These are phyloP conservation scores for Megalops cyprinoides DNA, from an alignment of 2,797 vertebrate species.

Conservation along the genomic window DNA sequence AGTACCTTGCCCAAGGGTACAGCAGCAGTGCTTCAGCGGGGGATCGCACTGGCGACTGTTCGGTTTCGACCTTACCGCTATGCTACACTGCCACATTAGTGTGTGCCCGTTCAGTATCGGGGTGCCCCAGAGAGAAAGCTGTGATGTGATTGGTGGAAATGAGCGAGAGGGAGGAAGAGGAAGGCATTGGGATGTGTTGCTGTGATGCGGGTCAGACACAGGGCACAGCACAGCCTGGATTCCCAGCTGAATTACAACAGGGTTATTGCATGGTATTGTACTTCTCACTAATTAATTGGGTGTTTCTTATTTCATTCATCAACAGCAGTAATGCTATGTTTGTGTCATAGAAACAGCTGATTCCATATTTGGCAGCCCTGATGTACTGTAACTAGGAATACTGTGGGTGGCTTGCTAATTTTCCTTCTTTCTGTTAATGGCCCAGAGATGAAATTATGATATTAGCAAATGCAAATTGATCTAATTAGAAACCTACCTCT, in stretches of 20 bases:
- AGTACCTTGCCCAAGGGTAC: too few species aligned
- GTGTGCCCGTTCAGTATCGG: not conserved
- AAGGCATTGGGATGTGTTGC: not conserved
- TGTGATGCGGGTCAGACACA: not conserved
- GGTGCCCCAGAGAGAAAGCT: not conserved
- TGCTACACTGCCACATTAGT: too few species aligned
- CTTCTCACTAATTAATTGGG: conserved; percentile 67
- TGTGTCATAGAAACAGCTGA: conserved; percentile 53
- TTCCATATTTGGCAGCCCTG: conserved; percentile 51
- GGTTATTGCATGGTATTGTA: conserved; percentile 3
- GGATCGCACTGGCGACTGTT: too few species aligned
- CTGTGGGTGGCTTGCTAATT: conserved; percentile 41
- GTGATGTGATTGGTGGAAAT: not conserved
- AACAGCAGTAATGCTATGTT: conserved; percentile 56
- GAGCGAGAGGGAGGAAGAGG: not conserved
- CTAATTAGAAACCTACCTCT: conserved; percentile 77
- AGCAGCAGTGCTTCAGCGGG: too few species aligned
- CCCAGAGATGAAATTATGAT: conserved; percentile 78
- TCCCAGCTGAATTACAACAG: not conserved
- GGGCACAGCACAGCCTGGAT: not conserved
- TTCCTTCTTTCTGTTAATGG: conserved; percentile 69
- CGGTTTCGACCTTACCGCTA: too few species aligned
- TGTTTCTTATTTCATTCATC: conserved; percentile 45
- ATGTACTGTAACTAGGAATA: conserved; percentile 29
- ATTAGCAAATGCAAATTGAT: conserved; percentile 80